Evolutionary conservation across 2,797 vertebrate species (phyloP).

Genomic region (Eulemur rubriventer): DNA sequence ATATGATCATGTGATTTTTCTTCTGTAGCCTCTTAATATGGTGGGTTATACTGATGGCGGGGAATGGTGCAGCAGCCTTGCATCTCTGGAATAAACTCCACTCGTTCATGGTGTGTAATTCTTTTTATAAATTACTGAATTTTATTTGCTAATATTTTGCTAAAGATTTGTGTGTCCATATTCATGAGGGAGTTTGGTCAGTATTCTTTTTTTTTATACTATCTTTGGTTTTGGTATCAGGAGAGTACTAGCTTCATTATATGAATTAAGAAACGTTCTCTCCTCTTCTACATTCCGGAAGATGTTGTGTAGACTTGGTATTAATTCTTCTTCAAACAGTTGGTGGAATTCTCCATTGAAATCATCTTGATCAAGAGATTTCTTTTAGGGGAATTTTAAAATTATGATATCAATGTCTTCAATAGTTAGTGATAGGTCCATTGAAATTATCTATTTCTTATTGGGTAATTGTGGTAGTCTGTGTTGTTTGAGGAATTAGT

Average conservation of each 20-base stretch:
- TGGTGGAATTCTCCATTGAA: background rate
- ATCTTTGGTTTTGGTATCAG: background rate
- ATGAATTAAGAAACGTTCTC: background rate
- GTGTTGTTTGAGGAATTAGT: background rate
- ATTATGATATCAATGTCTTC: background rate
- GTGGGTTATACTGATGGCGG: background rate
- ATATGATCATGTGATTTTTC: background rate
- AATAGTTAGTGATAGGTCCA: background rate
- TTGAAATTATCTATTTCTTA: background rate
- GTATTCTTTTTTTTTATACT: background rate
- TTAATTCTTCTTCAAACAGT: background rate
- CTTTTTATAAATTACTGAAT: background rate
- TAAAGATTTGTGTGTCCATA: background rate
- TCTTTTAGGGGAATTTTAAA: background rate
- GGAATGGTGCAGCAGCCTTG: background rate
- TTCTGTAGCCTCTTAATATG: background rate
- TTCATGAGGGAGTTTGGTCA: background rate
- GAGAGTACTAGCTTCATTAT: background rate
- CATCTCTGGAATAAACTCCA: background rate
- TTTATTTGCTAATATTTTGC: background rate
- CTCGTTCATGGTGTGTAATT: background rate
- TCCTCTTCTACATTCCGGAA: background rate
- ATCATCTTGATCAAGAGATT: background rate
- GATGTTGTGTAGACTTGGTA: background rate
- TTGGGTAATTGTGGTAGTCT: background rate